A percentile compares a stretch with the other conserved stretches of the same genome.
Evolutionary conservation across 2,797 vertebrate species (phyloP).

Genomic region (Chelonia mydas): DNA sequence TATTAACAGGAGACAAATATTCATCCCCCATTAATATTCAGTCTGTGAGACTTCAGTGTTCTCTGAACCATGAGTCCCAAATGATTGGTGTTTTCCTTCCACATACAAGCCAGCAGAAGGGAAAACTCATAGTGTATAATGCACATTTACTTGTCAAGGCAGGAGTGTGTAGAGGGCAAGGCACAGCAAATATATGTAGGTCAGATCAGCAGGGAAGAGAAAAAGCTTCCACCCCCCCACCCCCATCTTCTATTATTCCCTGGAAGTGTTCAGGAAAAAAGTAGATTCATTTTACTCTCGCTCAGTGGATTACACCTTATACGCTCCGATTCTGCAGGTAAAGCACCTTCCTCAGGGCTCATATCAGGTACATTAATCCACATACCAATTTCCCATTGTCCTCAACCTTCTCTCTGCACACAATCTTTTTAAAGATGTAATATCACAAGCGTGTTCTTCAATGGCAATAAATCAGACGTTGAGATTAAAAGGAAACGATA

Average conservation of each 20-base stretch:
- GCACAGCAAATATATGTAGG: background rate
- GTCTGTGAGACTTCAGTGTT: background rate
- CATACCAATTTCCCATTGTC: background rate
- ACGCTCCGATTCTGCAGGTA: background rate
- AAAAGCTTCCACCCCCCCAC: background rate
- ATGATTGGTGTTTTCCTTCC: background rate
- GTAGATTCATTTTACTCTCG: background rate
- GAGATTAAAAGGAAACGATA: background rate
- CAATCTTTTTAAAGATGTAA: rapidly evolving
- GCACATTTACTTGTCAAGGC: background rate
- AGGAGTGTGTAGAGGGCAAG: background rate
- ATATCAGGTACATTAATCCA: rapidly evolving
- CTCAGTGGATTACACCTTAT: background rate
- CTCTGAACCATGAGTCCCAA: background rate
- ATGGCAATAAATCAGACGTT: background rate
- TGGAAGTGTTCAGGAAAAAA: background rate
- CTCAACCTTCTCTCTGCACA: rapidly evolving
- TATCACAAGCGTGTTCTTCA: rapidly evolving
- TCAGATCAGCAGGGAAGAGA: background rate
- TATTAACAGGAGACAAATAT: slow-evolving; percentile 29
- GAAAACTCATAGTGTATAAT: background rate
- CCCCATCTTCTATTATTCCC: background rate
- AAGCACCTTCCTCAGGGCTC: background rate
- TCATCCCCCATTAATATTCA: background rate
- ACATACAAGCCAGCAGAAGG: background rate